Evolutionary conservation across 2,113 vertebrate genomes (phyloP).

Genomic region (Microtus ochrogaster): DNA sequence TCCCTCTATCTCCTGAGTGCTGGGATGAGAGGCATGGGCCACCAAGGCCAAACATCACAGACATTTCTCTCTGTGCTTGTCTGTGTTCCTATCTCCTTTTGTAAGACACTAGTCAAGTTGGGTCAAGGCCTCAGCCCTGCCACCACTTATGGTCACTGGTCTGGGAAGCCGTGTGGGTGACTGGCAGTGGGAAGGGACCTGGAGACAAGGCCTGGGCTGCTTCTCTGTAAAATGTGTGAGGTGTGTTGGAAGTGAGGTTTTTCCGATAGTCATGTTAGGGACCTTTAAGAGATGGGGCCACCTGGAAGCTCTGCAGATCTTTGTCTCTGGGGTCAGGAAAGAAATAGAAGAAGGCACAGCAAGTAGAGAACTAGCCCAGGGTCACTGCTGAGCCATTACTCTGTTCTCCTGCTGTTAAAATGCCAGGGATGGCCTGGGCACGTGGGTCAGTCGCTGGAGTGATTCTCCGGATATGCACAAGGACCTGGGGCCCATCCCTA

Average conservation of each 20-base stretch:
- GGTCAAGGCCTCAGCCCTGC: neutral
- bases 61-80: neutral
- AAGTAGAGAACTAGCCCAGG: neutral
- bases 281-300: neutral
- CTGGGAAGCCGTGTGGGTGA: neutral
- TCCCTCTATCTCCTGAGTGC: neutral
- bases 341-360: neutral
- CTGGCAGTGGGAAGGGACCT: accelerated
- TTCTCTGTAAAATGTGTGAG: neutral
- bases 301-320: neutral
- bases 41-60: neutral
- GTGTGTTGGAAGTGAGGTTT: neutral
- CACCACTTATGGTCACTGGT: too few relatives aligned
- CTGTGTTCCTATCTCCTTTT: neutral
- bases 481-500: neutral
- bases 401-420: neutral
- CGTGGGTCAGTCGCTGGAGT: neutral
- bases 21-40: neutral
- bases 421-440: neutral
- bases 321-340: neutral
- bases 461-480: neutral
- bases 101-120: too few relatives aligned
- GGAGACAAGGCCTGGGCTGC: neutral
- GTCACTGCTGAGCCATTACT: neutral
- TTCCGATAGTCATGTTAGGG: neutral